Evolutionary conservation across 2,888 invertebrate species (phyloP), one percentile per base, ranked within the genome.

Genomic region (Trissoscelio sp.): DNA sequence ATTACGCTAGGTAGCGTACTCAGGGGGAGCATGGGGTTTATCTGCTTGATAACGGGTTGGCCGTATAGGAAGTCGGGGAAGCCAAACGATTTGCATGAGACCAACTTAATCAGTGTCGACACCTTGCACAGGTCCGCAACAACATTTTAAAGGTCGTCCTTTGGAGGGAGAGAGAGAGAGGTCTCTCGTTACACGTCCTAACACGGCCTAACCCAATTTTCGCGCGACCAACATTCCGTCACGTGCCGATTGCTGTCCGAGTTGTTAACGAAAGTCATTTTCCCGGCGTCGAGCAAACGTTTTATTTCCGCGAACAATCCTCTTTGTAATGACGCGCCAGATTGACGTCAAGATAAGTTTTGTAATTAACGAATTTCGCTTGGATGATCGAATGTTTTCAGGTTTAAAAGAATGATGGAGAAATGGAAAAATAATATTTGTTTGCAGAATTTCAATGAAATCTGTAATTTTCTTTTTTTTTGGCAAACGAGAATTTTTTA

Each of bases 41-140:
- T 87, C 85, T 83, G 77, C 81, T 81, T 83, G 85, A 86, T 85
- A 85, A 83, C 84, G 83, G 82, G 85, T 82, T 75, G n/a, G 79
- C 64, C 57, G 6, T 69, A 83, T 66, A 83, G 85, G 78, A 79
- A 83, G 83, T 70, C 62, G 67, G 83, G 85, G 84, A 84, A 83
- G 84, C 83, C 11, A 84, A 85, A 84, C 87, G 86, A 89, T 89
- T 89, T 89, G 88, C 90, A 89, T 90, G 88, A 87, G 88, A 88
- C 87, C 87, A 88, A 90, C 89, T 90, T 89, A 89, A 90, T 90
- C 89, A 89, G 87, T 85, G 88, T 87, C 87, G 86, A 87, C 88
- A 89, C 88, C 88, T 88, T 86, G 84, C 81, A 66, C 81, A 66
- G 58, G 64, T 62, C 28, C 46, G 44, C 34, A 34, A 34, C n/a